Evolutionary conservation across 1,140 invertebrate genomes (phyloP).

Genomic region (Carcinoscorpius rotundicauda): DNA sequence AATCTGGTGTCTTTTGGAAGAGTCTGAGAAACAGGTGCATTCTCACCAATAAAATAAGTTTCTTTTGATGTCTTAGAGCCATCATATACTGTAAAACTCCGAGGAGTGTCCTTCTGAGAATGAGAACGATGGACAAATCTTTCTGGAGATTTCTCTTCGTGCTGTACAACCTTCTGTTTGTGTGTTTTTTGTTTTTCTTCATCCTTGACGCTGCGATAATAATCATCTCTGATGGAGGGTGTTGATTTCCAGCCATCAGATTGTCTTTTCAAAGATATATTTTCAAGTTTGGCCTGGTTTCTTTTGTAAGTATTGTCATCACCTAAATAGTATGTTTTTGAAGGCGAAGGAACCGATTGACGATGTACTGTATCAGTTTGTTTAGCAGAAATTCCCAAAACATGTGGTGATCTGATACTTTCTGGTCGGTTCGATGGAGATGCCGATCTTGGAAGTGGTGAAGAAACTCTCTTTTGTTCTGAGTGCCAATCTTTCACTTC

Average conservation of each 20-base stretch:
- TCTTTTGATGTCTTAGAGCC: constrained; percentile 9
- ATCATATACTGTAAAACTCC: constrained; percentile 7
- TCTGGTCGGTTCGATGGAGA: background rate
- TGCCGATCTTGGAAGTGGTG: background rate
- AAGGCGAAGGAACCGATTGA: constrained; percentile 7
- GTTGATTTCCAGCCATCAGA: background rate
- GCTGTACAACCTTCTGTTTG: background rate
- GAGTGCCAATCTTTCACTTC: too few species aligned
- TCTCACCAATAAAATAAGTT: constrained; percentile 9
- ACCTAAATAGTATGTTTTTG: constrained; percentile 17
- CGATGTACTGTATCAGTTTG: background rate
- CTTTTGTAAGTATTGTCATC: constrained; percentile 16
- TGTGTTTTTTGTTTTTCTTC: constrained; percentile 10
- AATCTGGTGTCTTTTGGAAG: constrained; percentile 7
- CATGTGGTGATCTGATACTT: background rate
- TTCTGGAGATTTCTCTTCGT: too few species aligned
- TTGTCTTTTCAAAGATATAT: background rate
- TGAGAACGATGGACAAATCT: background rate
- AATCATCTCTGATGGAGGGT: background rate
- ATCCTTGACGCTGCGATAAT: constrained; percentile 1
- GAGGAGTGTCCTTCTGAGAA: background rate
- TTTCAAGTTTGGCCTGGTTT: background rate
- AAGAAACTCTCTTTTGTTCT: background rate
- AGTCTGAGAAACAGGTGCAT: constrained; percentile 7
- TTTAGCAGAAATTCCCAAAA: background rate